These are phyloP conservation scores for Oscheius sp. DNA, from an alignment of 2,888 invertebrate genomes.

Conservation along the genomic window DNA sequence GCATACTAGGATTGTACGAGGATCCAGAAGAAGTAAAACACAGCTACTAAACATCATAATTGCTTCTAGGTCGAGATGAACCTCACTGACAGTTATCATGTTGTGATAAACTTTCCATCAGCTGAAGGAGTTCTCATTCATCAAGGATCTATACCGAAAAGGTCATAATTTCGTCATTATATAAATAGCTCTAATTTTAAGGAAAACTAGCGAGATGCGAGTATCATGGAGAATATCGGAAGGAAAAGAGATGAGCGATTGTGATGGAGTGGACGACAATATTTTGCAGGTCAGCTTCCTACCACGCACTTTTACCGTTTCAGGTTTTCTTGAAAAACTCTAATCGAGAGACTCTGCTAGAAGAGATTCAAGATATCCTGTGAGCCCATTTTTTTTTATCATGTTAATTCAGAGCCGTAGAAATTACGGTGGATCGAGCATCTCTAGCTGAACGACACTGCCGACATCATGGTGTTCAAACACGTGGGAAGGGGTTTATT, in stretches of 20 bases:
- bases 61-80: constrained; percentile 1
- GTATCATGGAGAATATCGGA: constrained; percentile 63
- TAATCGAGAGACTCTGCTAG: constrained; percentile 43
- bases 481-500: constrained; percentile 32
- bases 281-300: constrained; percentile 53
- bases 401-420: not conserved
- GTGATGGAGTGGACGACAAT: constrained; percentile 63
- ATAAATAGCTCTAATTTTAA: constrained; percentile 4
- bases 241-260: constrained; percentile 61
- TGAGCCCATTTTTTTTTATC: not conserved
- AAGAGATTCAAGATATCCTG: constrained; percentile 51
- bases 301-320: not conserved
- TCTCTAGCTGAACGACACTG: constrained; percentile 22
- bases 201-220: constrained; percentile 45
- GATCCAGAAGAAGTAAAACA: not conserved
- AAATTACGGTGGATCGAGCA: constrained; percentile 19
- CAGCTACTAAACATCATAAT: not conserved
- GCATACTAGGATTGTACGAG: not conserved
- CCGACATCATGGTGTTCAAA: constrained; percentile 6
- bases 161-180: constrained; percentile 3
- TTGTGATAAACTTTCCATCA: constrained; percentile 62
- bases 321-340: constrained; percentile 56
- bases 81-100: constrained; percentile 33
- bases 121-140: constrained; percentile 63
- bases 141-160: constrained; percentile 44